Conservation (phyloP, 2,797 vertebrate species). For the Manis crassicaudata region DNA sequence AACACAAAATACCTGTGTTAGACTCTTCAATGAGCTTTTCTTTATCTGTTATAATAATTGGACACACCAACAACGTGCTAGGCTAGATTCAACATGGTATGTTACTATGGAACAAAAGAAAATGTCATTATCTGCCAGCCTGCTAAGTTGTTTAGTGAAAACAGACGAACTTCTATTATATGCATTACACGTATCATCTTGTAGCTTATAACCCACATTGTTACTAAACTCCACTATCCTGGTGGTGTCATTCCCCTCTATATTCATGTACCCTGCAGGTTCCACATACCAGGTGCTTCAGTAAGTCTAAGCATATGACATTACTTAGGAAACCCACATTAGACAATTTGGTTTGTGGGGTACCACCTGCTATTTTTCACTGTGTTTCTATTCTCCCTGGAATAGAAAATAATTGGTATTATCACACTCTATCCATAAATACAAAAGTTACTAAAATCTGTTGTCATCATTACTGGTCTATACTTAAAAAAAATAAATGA, state of each 20-base stretch:
- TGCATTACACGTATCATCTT: conserved; percentile 13
- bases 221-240: background rate
- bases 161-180: conserved; percentile 42
- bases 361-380: conserved; percentile 66
- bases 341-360: conserved; percentile 36
- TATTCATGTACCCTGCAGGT: background rate
- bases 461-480: background rate
- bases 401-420: conserved; percentile 29
- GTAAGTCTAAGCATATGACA: conserved; percentile 55
- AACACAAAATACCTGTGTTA: background rate
- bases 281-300: conserved; percentile 61
- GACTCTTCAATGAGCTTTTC: background rate
- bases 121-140: conserved; percentile 2
- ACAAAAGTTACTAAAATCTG: background rate
- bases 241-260: conserved; percentile 16
- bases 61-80: background rate
- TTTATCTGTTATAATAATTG: background rate
- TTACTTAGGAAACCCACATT: conserved; percentile 39
- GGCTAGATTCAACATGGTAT: background rate
- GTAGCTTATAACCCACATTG: background rate
- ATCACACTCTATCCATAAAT: background rate
- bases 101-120: conserved; percentile 19
- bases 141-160: conserved; percentile 36
- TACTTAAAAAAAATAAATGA: background rate
- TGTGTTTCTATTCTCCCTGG: conserved; percentile 15